A percentile compares a stretch with the other conserved stretches of the same genome.
These are phyloP conservation scores for Clupea harengus DNA, from an alignment of 2,113 vertebrate genomes.

Conservation along the genomic window DNA sequence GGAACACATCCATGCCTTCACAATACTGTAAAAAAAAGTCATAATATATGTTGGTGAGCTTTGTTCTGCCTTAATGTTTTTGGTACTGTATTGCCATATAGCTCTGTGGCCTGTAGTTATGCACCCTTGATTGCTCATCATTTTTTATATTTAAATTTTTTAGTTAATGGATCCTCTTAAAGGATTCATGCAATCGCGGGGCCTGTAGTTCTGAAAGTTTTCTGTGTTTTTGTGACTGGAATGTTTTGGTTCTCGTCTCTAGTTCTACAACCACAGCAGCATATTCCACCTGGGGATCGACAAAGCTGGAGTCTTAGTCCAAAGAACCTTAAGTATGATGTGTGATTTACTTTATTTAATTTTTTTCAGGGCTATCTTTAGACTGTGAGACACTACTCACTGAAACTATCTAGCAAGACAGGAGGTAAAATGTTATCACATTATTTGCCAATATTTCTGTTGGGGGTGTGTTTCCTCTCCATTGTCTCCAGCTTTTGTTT, in stretches of 20 bases:
- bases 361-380: not conserved
- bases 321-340: not conserved
- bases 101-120: not conserved
- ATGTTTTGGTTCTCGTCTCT: not conserved
- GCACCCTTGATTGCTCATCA: not conserved
- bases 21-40: conserved; percentile 12
- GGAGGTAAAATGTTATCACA: not conserved
- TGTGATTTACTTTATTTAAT: not conserved
- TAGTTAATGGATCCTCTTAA: not conserved
- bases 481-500: not conserved
- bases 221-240: not conserved
- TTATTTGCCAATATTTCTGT: not conserved
- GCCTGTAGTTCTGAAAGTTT: not conserved
- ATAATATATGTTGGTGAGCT: not conserved
- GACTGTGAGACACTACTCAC: not conserved
- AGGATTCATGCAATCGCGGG: not conserved
- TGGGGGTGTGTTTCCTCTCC: not conserved
- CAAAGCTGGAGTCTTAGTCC: not conserved
- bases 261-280: not conserved
- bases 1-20: not conserved
- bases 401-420: not conserved
- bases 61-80: conserved; percentile 12
- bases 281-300: not conserved
- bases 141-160: not conserved
- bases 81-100: not conserved